phyloP scores from a whole-genome alignment of 2,888 invertebrate genomes.

The Philonicus albiceps region DNA sequence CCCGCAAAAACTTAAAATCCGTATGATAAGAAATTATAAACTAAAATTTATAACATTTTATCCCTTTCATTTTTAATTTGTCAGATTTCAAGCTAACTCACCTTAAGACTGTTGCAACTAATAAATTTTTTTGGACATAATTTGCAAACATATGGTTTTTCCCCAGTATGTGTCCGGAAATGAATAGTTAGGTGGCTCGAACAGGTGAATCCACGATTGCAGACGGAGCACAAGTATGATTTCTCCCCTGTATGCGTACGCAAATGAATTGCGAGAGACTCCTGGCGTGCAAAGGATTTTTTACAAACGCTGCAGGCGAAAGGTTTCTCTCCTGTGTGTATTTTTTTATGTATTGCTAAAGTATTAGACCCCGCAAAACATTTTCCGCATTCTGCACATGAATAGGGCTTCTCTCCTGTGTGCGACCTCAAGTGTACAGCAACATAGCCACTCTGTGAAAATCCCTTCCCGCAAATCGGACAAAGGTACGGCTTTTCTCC shows the following conservation, averaged over 20 bases:
- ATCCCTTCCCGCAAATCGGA: slow-evolving; percentile 46
- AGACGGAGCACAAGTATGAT: slow-evolving; percentile 50
- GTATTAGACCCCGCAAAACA: slow-evolving; percentile 52
- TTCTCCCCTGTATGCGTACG: slow-evolving; percentile 51
- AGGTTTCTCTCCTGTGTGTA: slow-evolving; percentile 51
- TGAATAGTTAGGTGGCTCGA: slow-evolving; percentile 50
- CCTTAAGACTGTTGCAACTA: slow-evolving; percentile 50
- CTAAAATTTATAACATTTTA: too few species aligned
- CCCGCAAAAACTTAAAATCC: too few species aligned
- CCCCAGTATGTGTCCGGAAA: slow-evolving; percentile 50
- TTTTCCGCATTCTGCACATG: slow-evolving; percentile 50
- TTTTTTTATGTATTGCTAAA: slow-evolving; percentile 51
- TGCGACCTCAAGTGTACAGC: slow-evolving; percentile 48
- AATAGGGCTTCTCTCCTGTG: slow-evolving; percentile 47
- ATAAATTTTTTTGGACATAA: slow-evolving; percentile 49
- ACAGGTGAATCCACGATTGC: slow-evolving; percentile 50
- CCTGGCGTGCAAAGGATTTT: slow-evolving; percentile 47
- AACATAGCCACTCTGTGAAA: slow-evolving; percentile 48
- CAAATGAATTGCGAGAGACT: slow-evolving; percentile 48
- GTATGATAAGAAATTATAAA: too few species aligned
- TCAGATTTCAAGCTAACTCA: not conserved
- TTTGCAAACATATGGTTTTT: slow-evolving; percentile 47
- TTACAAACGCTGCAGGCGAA: slow-evolving; percentile 44
- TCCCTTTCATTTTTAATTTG: too few species aligned
- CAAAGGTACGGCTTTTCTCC: slow-evolving; percentile 47